Percentiles rank a stretch among this genome's conserved stretches.
These are phyloP conservation scores for Neosalanx taihuensis DNA, from an alignment of 2,797 vertebrate species.

Conservation along the genomic window DNA sequence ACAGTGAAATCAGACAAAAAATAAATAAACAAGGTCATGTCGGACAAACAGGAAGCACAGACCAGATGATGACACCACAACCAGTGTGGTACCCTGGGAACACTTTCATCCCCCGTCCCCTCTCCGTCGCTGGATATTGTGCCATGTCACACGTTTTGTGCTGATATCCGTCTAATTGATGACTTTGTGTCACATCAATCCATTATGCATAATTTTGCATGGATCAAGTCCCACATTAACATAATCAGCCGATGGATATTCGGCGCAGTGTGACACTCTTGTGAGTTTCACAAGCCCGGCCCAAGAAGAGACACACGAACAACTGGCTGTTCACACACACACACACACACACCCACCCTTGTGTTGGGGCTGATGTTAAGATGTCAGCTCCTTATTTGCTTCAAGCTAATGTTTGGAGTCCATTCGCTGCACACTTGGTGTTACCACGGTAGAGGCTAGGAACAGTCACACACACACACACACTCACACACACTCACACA, in stretches of 20 bases:
- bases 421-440: constrained; percentile 56
- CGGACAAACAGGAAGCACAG: constrained; percentile 21
- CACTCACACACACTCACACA: constrained; percentile 22
- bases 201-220: constrained; percentile 86
- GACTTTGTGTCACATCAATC: constrained; percentile 83
- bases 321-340: constrained; percentile 55
- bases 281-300: constrained; percentile 4
- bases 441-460: constrained; percentile 59
- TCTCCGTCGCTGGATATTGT: constrained; percentile 53
- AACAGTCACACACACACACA: constrained; percentile 22
- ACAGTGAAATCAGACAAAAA: constrained; percentile 47
- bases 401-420: constrained; percentile 70
- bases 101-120: constrained; percentile 27
- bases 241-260: constrained; percentile 82
- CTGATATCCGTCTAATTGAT: constrained; percentile 82
- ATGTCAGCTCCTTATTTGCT: constrained; percentile 72
- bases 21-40: constrained; percentile 68
- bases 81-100: too few species aligned
- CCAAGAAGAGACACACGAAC: background rate
- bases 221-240: constrained; percentile 82
- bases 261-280: constrained; percentile 72
- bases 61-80: background rate
- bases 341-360: constrained; percentile 21
- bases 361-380: constrained; percentile 69
- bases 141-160: constrained; percentile 74